Evolutionary conservation across 2,797 vertebrate species (phyloP).

Genomic region (Gymnoscopelus braueri): DNA sequence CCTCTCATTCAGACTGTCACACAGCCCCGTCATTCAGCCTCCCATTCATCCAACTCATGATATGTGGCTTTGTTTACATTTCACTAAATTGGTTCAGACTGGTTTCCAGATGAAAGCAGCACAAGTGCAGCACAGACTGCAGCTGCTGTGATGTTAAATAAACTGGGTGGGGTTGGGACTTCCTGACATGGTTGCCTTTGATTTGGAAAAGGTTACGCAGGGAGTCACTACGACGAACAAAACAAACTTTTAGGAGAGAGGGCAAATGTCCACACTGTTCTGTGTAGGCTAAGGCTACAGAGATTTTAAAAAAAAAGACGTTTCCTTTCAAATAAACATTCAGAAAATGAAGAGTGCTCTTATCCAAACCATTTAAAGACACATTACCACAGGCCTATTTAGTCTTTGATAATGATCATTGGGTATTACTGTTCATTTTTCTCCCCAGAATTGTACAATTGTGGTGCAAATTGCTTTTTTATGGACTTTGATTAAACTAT

Average conservation of each 20-base stretch:
- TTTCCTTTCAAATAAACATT: no score
- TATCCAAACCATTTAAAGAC: no score
- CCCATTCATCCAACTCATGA: conserved; percentile 61
- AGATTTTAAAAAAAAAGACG: no score
- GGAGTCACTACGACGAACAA: conserved; percentile 41
- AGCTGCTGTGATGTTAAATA: conserved; percentile 70
- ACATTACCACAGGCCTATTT: no score
- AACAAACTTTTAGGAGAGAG: conserved; percentile 27
- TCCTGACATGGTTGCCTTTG: conserved; percentile 46
- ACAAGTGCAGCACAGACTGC: conserved; percentile 55
- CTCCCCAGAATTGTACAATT: no score
- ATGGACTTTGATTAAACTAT: no score
- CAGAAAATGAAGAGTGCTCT: no score
- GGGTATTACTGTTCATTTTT: no score
- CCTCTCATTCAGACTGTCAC: conserved; percentile 68
- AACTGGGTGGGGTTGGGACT: conserved; percentile 46
- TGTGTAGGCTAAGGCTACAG: no score
- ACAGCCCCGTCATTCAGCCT: conserved; percentile 57
- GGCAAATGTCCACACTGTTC: background rate
- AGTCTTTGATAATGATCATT: no score
- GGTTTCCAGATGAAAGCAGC: conserved; percentile 69
- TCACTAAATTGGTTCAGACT: conserved; percentile 66
- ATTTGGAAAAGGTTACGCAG: conserved; percentile 50
- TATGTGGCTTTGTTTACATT: conserved; percentile 77
- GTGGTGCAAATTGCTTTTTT: no score